Percentiles rank a stretch among this genome's conserved stretches.
Evolutionary conservation across 2,797 vertebrate genomes (phyloP).

Genomic region (Lycodopsis pacificus): DNA sequence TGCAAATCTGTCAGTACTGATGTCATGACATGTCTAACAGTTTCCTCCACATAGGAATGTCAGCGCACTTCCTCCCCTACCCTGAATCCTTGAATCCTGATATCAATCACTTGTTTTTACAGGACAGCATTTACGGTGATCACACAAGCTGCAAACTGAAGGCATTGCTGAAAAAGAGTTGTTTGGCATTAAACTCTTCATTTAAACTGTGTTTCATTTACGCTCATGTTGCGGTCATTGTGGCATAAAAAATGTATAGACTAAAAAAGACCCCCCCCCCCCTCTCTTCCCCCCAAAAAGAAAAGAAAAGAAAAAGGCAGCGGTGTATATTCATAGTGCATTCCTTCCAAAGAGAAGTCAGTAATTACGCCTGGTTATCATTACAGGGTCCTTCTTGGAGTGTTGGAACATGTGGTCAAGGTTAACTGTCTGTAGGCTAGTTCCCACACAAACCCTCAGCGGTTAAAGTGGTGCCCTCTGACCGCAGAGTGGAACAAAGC

Average conservation of each 20-base stretch:
- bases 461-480: conserved; percentile 56
- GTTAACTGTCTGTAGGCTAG: conserved; percentile 78
- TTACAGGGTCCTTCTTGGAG: conserved; percentile 76
- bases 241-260: conserved; percentile 5
- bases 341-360: conserved; percentile 76
- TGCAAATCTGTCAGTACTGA: conserved; percentile 78
- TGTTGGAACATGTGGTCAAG: conserved; percentile 83
- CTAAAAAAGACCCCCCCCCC: no score
- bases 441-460: conserved; percentile 78
- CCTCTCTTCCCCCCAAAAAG: background rate
- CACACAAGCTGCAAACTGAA: conserved; percentile 9
- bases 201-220: conserved; percentile 2
- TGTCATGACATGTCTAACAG: conserved; percentile 81
- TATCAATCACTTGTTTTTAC: conserved; percentile 67
- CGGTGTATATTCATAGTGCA: conserved; percentile 61
- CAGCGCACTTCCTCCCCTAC: conserved; percentile 58
- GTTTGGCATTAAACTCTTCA: conserved; percentile 1
- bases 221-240: background rate
- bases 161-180: background rate
- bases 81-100: conserved; percentile 61
- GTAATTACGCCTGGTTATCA: conserved; percentile 78
- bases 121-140: conserved; percentile 32
- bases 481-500: conserved; percentile 44
- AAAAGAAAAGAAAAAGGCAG: conserved; percentile 6
- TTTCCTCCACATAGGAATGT: conserved; percentile 73